Conservation (phyloP, 2,113 vertebrate genomes). For the Alouatta palliata region DNA sequence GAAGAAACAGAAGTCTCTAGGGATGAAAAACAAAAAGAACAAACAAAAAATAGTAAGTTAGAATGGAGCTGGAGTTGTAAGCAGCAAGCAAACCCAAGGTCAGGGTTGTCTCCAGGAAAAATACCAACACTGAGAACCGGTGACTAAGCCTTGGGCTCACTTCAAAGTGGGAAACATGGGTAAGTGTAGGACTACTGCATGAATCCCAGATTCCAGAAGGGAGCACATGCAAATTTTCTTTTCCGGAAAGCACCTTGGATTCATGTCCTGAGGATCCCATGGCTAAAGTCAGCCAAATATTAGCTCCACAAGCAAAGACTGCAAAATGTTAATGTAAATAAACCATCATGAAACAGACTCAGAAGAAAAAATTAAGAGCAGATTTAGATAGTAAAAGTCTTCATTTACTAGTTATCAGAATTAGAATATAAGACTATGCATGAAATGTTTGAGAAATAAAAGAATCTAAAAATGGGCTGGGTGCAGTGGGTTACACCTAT, state of each 20-base stretch:
- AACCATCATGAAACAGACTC: neutral
- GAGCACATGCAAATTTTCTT: neutral
- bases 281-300: neutral
- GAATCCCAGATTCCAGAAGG: neutral
- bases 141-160: neutral
- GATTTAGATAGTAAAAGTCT: neutral
- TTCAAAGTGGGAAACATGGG: neutral
- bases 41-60: neutral
- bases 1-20: neutral
- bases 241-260: neutral
- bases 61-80: neutral
- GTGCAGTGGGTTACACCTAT: no score
- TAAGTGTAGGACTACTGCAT: neutral
- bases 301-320: neutral
- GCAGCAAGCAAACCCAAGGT: neutral
- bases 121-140: neutral
- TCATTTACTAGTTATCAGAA: neutral
- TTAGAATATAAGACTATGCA: neutral
- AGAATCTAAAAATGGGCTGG: neutral
- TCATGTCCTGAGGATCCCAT: neutral
- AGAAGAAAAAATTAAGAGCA: neutral
- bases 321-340: neutral
- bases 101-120: neutral
- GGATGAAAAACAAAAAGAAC: neutral
- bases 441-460: neutral